Base-by-base conservation (phyloP, 2,888 invertebrate genomes). In the Tyria jacobaeae region DNA sequence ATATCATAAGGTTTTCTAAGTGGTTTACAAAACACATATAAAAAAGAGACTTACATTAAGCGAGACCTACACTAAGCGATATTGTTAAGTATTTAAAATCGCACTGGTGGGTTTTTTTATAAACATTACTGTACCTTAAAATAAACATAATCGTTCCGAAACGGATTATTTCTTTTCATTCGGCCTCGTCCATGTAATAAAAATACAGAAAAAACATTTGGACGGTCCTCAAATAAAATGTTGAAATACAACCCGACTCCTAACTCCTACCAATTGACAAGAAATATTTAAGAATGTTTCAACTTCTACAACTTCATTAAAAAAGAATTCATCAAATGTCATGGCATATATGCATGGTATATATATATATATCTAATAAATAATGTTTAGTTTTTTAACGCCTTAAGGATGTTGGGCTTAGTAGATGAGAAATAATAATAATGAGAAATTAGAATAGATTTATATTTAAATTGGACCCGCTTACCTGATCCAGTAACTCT, bases 131-230 rank as follows among this genome's bases (percentile, higher is more conserved):
- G 53, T 56, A 57, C 55, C 39, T 31, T 58, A 50, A 53, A 60
- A 50, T 41, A 50, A 41, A 50, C 12, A 53, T 39, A 75, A 64
- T 62, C 49, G 54, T 49, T 25, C 27, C 21, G 58, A 59, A 66
- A 51, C 49, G 58, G 58, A 73, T 69, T 73, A 66, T 73, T 52
- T 58, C 27, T 61, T 14, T 51, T 63, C 62, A 54, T 65, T 62
- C 56, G 60, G 70, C 52, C 62, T 64, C 57, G 44, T 70, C 69
- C 51, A 47, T 52, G 66, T 57, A 56, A 64, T 76, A 76, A 75
- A 79, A 53, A 67, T 57, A 51, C 51, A 37, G 27, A 49, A 63
- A 61, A 64, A 70, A 64, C 62, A 62, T 48, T 39, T 44, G 59
- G 53, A 49, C 48, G 53, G n/a, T 57, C 27, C 49, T 60, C 34